Evolutionary conservation across 92 coral and sea anemone genomes (phyloP).

Genomic region (Porites divaricata): DNA sequence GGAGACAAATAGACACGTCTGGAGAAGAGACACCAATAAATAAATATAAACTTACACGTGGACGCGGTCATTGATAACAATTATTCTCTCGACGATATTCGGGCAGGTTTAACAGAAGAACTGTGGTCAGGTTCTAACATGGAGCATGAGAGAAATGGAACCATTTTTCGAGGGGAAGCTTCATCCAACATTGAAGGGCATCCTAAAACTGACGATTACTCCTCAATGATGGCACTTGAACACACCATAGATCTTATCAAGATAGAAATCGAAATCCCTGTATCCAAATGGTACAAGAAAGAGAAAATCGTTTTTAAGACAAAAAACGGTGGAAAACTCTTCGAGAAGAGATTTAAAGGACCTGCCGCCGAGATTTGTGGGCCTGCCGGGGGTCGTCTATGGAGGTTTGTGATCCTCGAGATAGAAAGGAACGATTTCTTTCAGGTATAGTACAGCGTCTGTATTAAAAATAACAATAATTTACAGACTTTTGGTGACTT

Average conservation of each 20-base stretch:
- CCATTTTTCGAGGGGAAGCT: constrained; percentile 74
- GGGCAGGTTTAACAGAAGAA: constrained; percentile 47
- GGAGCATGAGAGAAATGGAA: constrained; percentile 45
- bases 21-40: too few species aligned
- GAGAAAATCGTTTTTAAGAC: constrained; percentile 20
- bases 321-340: not conserved
- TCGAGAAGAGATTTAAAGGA: constrained; percentile 14
- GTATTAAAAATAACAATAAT: too few species aligned
- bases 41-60: too few species aligned
- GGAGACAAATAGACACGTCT: too few species aligned
- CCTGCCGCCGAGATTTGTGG: not conserved
- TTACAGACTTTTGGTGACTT: too few species aligned
- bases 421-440: too few species aligned
- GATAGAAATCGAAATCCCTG: constrained; percentile 47
- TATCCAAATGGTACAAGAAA: constrained; percentile 22
- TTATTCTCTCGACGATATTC: constrained; percentile 57
- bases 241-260: constrained; percentile 24
- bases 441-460: too few species aligned
- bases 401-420: too few species aligned
- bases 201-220: constrained; percentile 19
- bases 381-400: too few species aligned
- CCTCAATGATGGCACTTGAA: constrained; percentile 6
- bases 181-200: constrained; percentile 17
- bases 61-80: constrained; percentile 21
- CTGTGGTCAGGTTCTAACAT: constrained; percentile 36